A percentile compares a stretch with the other conserved stretches of the same genome.
phyloP scores from a whole-genome alignment of 2,113 vertebrate genomes.

The Hippopotamus amphibius region DNA sequence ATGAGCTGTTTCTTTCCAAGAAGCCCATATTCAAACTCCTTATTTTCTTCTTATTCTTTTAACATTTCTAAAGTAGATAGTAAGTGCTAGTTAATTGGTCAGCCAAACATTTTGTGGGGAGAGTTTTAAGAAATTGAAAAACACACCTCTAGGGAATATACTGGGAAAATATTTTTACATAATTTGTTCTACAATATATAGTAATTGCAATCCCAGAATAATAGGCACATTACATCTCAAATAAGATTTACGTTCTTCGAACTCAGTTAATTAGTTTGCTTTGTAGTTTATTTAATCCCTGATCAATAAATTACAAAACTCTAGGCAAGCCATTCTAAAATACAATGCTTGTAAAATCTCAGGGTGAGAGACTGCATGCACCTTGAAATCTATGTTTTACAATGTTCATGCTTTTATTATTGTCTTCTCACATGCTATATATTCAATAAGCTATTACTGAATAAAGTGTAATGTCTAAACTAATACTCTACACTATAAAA shows the following conservation, averaged over 20 bases:
- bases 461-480: constrained; percentile 70
- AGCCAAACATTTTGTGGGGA: neutral
- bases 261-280: constrained; percentile 63
- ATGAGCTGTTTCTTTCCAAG: neutral
- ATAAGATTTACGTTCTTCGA: constrained; percentile 54
- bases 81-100: neutral
- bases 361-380: neutral
- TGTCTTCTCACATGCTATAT: constrained; percentile 60
- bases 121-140: constrained; percentile 52
- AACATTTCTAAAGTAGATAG: neutral
- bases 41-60: neutral
- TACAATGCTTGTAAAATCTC: constrained; percentile 58
- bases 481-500: constrained; percentile 72
- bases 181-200: constrained; percentile 45
- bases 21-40: neutral
- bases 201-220: constrained; percentile 31
- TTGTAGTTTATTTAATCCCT: constrained; percentile 63
- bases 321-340: constrained; percentile 55
- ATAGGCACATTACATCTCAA: constrained; percentile 27
- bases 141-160: neutral
- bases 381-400: constrained; percentile 62
- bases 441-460: constrained; percentile 74
- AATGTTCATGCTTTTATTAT: constrained; percentile 67
- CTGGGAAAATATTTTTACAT: constrained; percentile 23
- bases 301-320: constrained; percentile 65